phyloP scores from a whole-genome alignment of 2,113 vertebrate genomes.

The Abramis brama region DNA sequence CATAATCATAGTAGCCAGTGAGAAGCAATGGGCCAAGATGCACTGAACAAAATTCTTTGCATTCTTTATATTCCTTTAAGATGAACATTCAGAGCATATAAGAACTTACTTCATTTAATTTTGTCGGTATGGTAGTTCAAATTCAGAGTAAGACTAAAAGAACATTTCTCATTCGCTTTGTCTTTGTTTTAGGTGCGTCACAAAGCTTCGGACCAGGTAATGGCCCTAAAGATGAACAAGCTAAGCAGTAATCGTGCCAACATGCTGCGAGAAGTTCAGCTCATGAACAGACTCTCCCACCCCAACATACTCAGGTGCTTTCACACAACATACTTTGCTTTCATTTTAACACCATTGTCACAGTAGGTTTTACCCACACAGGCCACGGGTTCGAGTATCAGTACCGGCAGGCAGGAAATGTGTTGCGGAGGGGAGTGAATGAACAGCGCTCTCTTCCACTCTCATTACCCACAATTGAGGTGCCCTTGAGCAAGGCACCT shows the following conservation, averaged over 20 bases:
- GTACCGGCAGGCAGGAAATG: too few species aligned
- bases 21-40: background rate
- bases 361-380: background rate
- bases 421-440: too few species aligned
- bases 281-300: slow-evolving; percentile 97
- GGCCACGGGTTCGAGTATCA: too few species aligned
- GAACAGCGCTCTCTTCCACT: too few species aligned
- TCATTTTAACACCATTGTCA: background rate
- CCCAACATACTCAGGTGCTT: slow-evolving; percentile 92
- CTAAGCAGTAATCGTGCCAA: slow-evolving; percentile 96
- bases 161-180: background rate
- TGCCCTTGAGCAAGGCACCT: too few species aligned
- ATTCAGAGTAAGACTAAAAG: background rate
- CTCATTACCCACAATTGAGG: too few species aligned
- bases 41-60: background rate
- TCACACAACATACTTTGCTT: background rate
- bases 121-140: background rate
- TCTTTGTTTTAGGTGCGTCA: slow-evolving; percentile 85
- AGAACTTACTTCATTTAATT: background rate
- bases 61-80: background rate
- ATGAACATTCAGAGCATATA: background rate
- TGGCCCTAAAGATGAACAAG: slow-evolving; percentile 99
- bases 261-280: slow-evolving; percentile 96
- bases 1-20: background rate
- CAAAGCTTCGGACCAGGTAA: slow-evolving; percentile 91